Percentiles rank a stretch among this genome's conserved stretches.
Conservation (phyloP, 1,140 invertebrate species). For the Coenobita brevimanus region DNA sequence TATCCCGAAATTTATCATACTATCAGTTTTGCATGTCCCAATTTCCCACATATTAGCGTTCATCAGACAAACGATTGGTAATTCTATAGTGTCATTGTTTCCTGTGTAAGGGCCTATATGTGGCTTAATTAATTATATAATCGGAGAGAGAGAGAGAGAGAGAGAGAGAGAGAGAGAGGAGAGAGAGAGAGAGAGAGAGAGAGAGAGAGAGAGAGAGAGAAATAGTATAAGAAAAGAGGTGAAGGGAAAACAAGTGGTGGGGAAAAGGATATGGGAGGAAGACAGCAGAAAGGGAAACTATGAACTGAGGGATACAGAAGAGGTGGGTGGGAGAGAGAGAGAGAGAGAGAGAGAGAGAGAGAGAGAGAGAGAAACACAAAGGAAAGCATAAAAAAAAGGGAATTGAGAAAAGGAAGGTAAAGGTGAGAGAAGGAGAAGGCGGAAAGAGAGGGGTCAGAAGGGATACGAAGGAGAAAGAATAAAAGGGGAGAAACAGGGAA, state of each 20-base stretch:
- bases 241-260: not conserved
- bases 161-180: not conserved
- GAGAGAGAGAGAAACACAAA: not conserved
- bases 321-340: not conserved
- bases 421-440: too few species aligned
- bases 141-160: not conserved
- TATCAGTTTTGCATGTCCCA: too few species aligned
- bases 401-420: too few species aligned
- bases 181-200: too few species aligned
- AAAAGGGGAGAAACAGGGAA: not conserved
- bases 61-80: too few species aligned
- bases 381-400: too few species aligned
- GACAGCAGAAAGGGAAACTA: not conserved
- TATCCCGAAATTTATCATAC: too few species aligned
- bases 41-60: too few species aligned
- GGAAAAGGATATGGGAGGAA: not conserved
- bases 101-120: not conserved
- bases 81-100: too few species aligned
- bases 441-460: too few species aligned
- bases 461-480: not conserved
- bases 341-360: constrained; percentile 15
- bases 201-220: constrained; percentile 3
- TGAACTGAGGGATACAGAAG: not conserved
- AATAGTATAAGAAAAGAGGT: not conserved
- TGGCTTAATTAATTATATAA: too few species aligned